These are phyloP conservation scores for Ylistrum balloti DNA, from an alignment of 1,140 invertebrate genomes.

Conservation along the genomic window DNA sequence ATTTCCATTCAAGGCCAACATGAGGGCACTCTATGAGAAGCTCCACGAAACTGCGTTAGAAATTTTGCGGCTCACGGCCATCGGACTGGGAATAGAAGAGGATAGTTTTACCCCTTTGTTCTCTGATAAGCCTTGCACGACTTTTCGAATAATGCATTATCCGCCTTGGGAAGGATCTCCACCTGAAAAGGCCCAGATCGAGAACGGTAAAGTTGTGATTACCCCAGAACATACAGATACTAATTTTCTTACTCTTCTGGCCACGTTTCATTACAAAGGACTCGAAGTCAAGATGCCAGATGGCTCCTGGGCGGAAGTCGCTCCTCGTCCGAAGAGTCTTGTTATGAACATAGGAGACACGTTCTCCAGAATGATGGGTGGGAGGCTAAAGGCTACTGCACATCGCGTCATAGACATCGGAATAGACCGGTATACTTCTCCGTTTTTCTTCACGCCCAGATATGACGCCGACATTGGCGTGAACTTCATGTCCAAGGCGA, in stretches of 20 bases:
- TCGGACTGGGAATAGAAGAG: constrained; percentile 70
- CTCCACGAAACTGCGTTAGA: constrained; percentile 68
- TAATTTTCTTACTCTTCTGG: constrained; percentile 72
- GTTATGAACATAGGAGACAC: constrained; percentile 76
- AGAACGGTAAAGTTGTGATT: constrained; percentile 66
- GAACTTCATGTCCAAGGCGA: constrained; percentile 57
- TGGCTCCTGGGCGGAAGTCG: constrained; percentile 67
- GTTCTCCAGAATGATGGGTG: constrained; percentile 69
- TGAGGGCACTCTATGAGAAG: constrained; percentile 59
- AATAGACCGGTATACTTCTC: constrained; percentile 69
- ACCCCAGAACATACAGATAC: constrained; percentile 72
- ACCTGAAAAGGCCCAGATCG: constrained; percentile 61
- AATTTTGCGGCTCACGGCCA: constrained; percentile 64
- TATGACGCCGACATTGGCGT: constrained; percentile 68
- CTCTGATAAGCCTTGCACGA: constrained; percentile 67
- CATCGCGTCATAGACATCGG: constrained; percentile 73
- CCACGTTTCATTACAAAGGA: constrained; percentile 71
- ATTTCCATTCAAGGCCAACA: constrained; percentile 65
- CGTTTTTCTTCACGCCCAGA: constrained; percentile 71
- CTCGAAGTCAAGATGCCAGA: constrained; percentile 64
- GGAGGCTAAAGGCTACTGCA: constrained; percentile 69
- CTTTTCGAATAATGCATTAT: constrained; percentile 73
- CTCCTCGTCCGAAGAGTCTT: constrained; percentile 67
- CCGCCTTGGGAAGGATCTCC: constrained; percentile 65
- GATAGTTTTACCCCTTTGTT: constrained; percentile 67